Evolutionary conservation across 1,140 invertebrate species (phyloP).

Genomic region (Brachionus calyciflorus): DNA sequence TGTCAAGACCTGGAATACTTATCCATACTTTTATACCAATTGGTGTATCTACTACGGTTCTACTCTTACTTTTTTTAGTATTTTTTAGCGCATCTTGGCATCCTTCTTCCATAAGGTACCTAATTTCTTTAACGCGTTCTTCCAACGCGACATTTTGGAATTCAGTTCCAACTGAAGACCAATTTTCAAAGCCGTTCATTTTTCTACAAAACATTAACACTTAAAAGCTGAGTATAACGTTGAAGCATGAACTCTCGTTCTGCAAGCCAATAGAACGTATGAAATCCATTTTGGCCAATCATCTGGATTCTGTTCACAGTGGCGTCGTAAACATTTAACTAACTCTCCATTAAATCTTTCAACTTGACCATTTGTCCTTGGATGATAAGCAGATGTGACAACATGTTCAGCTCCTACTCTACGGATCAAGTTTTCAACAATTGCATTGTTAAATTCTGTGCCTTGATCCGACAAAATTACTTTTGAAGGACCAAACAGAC

Average conservation of each 20-base stretch:
- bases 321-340: too few relatives aligned
- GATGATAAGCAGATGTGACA: neutral
- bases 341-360: too few relatives aligned
- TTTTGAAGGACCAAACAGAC: neutral
- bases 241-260: too few relatives aligned
- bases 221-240: neutral
- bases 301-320: too few relatives aligned
- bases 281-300: too few relatives aligned
- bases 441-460: conserved; percentile 7
- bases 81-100: neutral
- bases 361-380: too few relatives aligned
- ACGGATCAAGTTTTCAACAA: neutral
- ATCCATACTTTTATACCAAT: neutral
- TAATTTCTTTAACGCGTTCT: neutral
- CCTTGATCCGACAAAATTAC: neutral
- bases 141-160: neutral
- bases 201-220: neutral
- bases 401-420: neutral
- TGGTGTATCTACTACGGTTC: neutral
- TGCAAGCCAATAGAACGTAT: too few relatives aligned
- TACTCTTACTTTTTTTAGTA: neutral
- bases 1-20: neutral
- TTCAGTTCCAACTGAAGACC: neutral
- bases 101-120: neutral
- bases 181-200: conserved; percentile 8